Evolutionary conservation across 2,888 invertebrate species (phyloP).

Genomic region (Lepeophtheirus nordmannii): DNA sequence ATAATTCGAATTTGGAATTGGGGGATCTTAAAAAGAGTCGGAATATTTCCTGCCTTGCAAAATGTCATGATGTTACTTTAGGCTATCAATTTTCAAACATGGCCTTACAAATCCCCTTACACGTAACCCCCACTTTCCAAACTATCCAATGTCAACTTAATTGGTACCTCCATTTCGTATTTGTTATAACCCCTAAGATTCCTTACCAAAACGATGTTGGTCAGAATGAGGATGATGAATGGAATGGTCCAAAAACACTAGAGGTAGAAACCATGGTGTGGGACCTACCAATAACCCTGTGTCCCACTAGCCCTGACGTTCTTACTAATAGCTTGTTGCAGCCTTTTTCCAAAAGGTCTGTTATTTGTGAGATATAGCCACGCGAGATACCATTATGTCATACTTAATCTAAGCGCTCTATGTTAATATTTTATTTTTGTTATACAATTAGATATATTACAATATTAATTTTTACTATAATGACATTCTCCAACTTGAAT

Average conservation of each 20-base stretch:
- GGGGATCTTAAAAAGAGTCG: neutral
- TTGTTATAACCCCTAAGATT: too few species aligned
- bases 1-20: too few species aligned
- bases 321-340: constrained; percentile 43
- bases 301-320: constrained; percentile 60
- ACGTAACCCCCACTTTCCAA: constrained; percentile 86
- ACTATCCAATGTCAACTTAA: constrained; percentile 57
- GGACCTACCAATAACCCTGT: constrained; percentile 87
- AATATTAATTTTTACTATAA: neutral
- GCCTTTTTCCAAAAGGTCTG: constrained; percentile 41
- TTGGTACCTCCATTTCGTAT: constrained; percentile 27
- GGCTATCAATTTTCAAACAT: constrained; percentile 45
- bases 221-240: constrained; percentile 35
- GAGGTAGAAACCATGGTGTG: constrained; percentile 97
- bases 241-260: constrained; percentile 69
- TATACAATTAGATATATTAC: neutral
- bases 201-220: neutral
- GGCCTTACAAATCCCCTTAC: constrained; percentile 79
- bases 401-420: neutral
- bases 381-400: neutral
- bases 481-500: neutral
- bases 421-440: neutral
- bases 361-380: neutral
- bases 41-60: neutral
- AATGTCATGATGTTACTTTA: constrained; percentile 41